Evolutionary conservation across 2,888 invertebrate species (phyloP), one percentile per base, ranked within the genome.

Genomic region (Eustalomyia histrio): DNA sequence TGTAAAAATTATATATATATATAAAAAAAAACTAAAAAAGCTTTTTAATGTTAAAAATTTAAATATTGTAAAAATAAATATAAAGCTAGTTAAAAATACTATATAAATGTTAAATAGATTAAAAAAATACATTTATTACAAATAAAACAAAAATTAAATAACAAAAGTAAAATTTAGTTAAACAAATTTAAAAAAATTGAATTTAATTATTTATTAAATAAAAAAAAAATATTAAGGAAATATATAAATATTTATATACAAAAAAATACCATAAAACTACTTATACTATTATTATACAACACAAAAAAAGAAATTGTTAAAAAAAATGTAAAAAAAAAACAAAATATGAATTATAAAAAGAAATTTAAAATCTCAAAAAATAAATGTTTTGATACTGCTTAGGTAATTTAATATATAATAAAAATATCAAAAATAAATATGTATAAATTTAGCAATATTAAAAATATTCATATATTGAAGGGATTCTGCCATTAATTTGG

Each of bases 371-470:
- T 6, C 29, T 1, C 1, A 29, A 55, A 57, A 71, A 72, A 61
- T 79, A 73, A 82, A 79, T 75, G 79, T 82, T 82, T 82, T 82
- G 82, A 82, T 82, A 82, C 82, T 79, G 76, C 76, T 76, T 82
- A 82, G 82, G 52, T 73, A 79, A 58, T 76, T 76, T 79, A 76
- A 73, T 73, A 71, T 67, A 75, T 57, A 67, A 35, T 67, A 43
- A 80, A 63, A 72, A 61, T 10, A 67, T 61, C 7, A 68, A 69
- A 64, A 29, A 4, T 6, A 16, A 81, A 58, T 68, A 69, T 12
- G 39, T 39, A 58, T 12, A 29, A n/a, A 18, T 65, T 75, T 76
- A 67, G 63, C 67, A 68, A 79, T 68, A 79, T 58, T 64, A 57
- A 39, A 39, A 12, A 39, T 39, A 39, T 39, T 3, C 8, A 35